Percentiles rank a stretch among this genome's conserved stretches.
These are phyloP conservation scores for Ctenomys sociabilis DNA, from an alignment of 2,113 vertebrate species.

Conservation along the genomic window DNA sequence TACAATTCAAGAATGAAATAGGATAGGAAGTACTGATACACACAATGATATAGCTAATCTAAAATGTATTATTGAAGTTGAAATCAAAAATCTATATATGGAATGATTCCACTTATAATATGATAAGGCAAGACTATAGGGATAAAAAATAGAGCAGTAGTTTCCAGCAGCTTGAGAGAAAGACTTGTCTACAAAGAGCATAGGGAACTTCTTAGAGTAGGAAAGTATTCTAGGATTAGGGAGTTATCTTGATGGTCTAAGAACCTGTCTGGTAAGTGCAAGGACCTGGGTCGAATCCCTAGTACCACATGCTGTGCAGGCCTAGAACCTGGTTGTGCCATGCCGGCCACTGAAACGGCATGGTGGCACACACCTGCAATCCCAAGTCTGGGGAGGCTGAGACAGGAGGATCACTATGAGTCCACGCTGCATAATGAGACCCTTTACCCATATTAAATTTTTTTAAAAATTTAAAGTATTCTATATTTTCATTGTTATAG, in stretches of 20 bases:
- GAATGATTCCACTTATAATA: not conserved
- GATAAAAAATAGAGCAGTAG: slow-evolving; percentile 30
- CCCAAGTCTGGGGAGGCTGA: too few relatives aligned
- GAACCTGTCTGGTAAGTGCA: too few relatives aligned
- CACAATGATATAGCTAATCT: slow-evolving; percentile 5
- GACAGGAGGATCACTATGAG: too few relatives aligned
- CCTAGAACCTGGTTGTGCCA: too few relatives aligned
- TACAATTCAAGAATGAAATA: slow-evolving; percentile 1
- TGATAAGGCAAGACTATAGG: not conserved
- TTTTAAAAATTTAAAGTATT: not conserved
- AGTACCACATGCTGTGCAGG: too few relatives aligned
- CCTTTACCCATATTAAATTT: too few relatives aligned
- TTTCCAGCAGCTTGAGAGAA: not conserved
- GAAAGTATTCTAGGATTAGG: not conserved
- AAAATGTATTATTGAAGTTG: slow-evolving; percentile 38
- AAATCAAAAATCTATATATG: not conserved
- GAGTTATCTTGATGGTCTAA: too few relatives aligned
- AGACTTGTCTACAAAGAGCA: not conserved
- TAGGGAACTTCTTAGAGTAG: not conserved
- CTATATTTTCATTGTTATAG: not conserved
- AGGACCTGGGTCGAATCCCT: too few relatives aligned
- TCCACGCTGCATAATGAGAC: too few relatives aligned
- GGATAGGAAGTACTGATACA: slow-evolving; percentile 14
- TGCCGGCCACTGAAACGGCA: too few relatives aligned
- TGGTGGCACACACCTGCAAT: too few relatives aligned